These are phyloP conservation scores for Autographa gamma DNA, from an alignment of 2,888 invertebrate genomes.

Conservation along the genomic window DNA sequence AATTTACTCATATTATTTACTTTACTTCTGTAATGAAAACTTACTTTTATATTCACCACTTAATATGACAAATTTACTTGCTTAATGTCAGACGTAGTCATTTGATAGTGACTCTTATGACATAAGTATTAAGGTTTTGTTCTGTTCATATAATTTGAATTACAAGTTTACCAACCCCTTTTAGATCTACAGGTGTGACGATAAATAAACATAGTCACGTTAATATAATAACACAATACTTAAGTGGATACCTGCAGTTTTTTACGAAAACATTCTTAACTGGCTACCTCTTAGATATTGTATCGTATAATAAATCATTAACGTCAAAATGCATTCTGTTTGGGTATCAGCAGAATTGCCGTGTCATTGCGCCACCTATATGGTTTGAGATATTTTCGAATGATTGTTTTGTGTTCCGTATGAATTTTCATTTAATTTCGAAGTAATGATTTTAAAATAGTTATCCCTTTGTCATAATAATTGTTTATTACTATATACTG, in stretches of 20 bases:
- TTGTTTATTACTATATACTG: no score
- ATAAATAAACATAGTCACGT: not conserved
- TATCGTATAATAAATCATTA: constrained; percentile 75
- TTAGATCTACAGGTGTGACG: not conserved
- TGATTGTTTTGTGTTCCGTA: constrained; percentile 47
- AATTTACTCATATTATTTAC: no score
- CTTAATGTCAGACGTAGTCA: no score
- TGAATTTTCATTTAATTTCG: not conserved
- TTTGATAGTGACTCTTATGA: no score
- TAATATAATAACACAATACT: not conserved
- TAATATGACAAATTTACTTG: no score
- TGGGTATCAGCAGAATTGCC: constrained; percentile 47
- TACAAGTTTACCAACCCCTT: no score
- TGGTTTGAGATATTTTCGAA: not conserved
- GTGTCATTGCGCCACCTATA: constrained; percentile 55
- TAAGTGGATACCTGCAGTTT: constrained; percentile 23
- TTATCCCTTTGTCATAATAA: no score
- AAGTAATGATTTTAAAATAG: no score
- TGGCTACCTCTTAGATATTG: constrained; percentile 50
- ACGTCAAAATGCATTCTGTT: constrained; percentile 63
- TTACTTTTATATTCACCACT: no score
- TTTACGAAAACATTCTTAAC: constrained; percentile 35
- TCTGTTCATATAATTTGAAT: no score
- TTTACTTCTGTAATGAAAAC: no score
- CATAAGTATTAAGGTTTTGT: no score